Conservation (phyloP, 1,140 invertebrate genomes). For the Drosophila subpulchrella region DNA sequence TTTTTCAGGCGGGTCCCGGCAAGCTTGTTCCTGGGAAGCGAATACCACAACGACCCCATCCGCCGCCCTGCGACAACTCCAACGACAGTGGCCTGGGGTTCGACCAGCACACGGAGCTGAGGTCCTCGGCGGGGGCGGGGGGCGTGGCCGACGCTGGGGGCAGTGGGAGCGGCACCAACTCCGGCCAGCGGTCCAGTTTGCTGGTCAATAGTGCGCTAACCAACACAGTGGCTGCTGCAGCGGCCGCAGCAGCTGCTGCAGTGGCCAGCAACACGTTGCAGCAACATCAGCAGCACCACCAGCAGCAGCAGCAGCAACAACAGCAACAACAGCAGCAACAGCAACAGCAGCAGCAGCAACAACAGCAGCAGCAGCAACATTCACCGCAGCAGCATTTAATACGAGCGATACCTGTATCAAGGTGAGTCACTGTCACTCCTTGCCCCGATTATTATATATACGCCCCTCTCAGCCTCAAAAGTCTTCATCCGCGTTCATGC, state of each 20-base stretch:
- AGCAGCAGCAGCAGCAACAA: constrained; percentile 45
- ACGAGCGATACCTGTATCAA: constrained; percentile 80
- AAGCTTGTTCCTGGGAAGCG: constrained; percentile 85
- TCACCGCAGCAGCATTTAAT: constrained; percentile 80
- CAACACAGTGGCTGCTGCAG: constrained; percentile 55
- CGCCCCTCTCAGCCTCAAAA: not conserved
- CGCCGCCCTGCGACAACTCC: constrained; percentile 90
- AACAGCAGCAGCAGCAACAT: constrained; percentile 59
- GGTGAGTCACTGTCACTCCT: constrained; percentile 54
- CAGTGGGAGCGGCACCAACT: constrained; percentile 16
- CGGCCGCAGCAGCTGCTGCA: constrained; percentile 63
- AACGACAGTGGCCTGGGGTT: constrained; percentile 93
- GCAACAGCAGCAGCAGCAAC: constrained; percentile 37
- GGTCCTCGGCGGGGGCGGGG: constrained; percentile 29
- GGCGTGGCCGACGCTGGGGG: constrained; percentile 4
- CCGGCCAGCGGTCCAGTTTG: constrained; percentile 35
- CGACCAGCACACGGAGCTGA: constrained; percentile 86
- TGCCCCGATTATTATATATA: not conserved
- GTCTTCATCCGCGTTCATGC: constrained; percentile 20
- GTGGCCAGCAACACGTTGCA: constrained; percentile 64
- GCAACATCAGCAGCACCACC: constrained; percentile 62
- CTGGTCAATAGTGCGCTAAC: constrained; percentile 60
- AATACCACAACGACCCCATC: constrained; percentile 83
- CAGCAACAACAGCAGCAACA: constrained; percentile 54
- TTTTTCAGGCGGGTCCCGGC: constrained; percentile 80